Evolutionary conservation across 2,797 vertebrate species (phyloP).

Genomic region (Podarcis lilfordi): DNA sequence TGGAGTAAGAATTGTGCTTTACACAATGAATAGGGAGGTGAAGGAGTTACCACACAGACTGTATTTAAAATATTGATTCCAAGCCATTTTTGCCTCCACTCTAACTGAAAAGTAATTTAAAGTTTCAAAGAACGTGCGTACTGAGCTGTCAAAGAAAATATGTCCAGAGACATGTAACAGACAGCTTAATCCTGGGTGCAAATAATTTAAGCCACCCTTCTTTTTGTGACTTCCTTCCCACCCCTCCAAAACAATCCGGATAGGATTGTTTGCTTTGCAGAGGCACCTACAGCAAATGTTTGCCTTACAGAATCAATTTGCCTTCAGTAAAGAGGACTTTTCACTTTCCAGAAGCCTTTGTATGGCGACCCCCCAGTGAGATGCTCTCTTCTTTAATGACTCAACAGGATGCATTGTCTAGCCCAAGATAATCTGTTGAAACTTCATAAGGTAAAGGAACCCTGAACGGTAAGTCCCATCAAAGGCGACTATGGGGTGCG

Average conservation of each 20-base stretch:
- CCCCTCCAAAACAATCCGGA: neutral
- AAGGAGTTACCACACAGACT: neutral
- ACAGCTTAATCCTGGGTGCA: neutral
- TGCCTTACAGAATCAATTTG: neutral
- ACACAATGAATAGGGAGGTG: neutral
- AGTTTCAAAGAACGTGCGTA: neutral
- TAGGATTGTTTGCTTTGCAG: neutral
- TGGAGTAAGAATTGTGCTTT: neutral
- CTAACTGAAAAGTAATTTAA: neutral
- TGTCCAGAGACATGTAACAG: neutral
- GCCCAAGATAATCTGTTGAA: no score
- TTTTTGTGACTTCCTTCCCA: neutral
- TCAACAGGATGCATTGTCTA: neutral
- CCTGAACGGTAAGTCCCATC: no score
- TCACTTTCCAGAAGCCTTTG: neutral
- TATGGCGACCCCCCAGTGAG: neutral
- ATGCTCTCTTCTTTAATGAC: neutral
- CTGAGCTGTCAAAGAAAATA: neutral
- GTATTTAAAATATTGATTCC: neutral
- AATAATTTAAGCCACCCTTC: neutral
- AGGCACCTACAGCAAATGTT: neutral
- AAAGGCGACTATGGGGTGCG: no score
- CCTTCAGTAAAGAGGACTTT: neutral
- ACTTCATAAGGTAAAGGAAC: no score
- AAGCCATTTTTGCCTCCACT: neutral